A percentile compares a stretch with the other conserved stretches of the same genome.
phyloP scores from a whole-genome alignment of 2,113 vertebrate genomes.

The mouse (Mus musculus) region GRCm39 chr3:60181501-60182000 shows the following conservation, averaged over 20 bases:
- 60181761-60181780: fast-evolving
- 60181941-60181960: not conserved
- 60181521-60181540: not conserved
- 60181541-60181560: not conserved
- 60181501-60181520: not conserved
- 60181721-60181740: not conserved
- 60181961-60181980: not conserved
- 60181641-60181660: not conserved
- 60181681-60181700: not conserved
- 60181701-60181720: not conserved
- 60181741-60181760: not conserved
- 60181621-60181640: not conserved
- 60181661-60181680: not conserved
- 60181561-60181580: not conserved
- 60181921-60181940: not conserved
- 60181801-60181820: not conserved
- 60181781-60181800: not conserved
- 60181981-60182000: not conserved
- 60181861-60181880: not conserved
- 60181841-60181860: not conserved
- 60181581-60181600: not conserved
- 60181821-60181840: not conserved
- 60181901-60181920: not conserved
- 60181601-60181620: not conserved
- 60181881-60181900: not conserved